Base-by-base conservation (phyloP, 1,140 invertebrate genomes). In the Luehdorfia chinensis region DNA sequence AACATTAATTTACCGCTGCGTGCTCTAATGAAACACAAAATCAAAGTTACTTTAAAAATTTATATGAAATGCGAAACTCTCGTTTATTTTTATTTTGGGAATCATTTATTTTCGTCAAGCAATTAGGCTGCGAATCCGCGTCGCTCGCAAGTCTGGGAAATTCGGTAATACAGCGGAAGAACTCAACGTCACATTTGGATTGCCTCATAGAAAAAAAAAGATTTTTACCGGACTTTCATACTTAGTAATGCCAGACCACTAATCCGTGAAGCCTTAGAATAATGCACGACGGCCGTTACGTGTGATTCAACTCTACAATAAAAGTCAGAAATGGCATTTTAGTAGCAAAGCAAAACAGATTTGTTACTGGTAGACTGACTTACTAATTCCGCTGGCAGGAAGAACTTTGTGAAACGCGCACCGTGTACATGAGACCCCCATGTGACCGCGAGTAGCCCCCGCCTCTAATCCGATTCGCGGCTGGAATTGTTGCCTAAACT, bases 51-150 rank as follows among this genome's bases (percentile, higher is more conserved):
- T 63, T 70, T 70, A 61, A 69, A 77, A 77, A 76, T 73, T 71
- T 72, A 75, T 68, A 67, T 57, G 61, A 68, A 80, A 77, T 74
- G 70, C 64, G 57, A 77, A 73, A 71, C 66, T 77, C 70, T 69
- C 71, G 65, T 79, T 78, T 74, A 75, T 70, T 78, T 75, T 68
- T 74, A 80, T 79, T 80, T 78, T 72, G 54, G 61, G 68, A 69
- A 80, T 83, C 73, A 84, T 81, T 84, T 81, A 77, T 83, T 83
- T 79, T 76, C 74, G 73, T 79, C 69, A 70, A 80, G 73, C 74
- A 84, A 84, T 80, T 79, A 79, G 71, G 69, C 59, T 54, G 60
- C 46, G 57, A 52, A 52, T 51, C 53, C 54, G 50, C 64, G 66
- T 68, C 53, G 63, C 34, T 60, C 51, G 69, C 60, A 63, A 62